phyloP scores from a whole-genome alignment of 2,888 invertebrate species.

The Sarcophaga carnaria region DNA sequence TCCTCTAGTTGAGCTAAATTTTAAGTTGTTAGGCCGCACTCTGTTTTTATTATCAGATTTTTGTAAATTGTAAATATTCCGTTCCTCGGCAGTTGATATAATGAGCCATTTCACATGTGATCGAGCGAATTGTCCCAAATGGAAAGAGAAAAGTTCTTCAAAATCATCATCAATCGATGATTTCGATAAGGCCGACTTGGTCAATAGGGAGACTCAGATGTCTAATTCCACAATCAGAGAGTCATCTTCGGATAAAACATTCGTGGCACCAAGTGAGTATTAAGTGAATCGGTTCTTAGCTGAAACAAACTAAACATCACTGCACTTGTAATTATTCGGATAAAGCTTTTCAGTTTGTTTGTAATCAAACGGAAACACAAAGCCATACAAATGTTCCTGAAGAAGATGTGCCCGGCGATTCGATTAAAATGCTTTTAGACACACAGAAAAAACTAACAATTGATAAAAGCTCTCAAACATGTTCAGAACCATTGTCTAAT shows the following conservation, averaged over 20 bases:
- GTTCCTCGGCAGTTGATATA: neutral
- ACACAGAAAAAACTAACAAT: neutral
- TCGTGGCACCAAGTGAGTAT: conserved; percentile 41
- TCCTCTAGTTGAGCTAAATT: conserved; percentile 27
- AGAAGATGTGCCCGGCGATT: neutral
- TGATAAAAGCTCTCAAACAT: conserved; percentile 15
- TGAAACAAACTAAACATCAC: neutral
- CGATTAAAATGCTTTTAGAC: neutral
- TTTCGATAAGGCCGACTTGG: neutral
- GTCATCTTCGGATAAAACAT: conserved; percentile 2
- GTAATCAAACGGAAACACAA: conserved; percentile 22
- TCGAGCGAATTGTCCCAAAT: conserved; percentile 28
- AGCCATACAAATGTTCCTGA: conserved; percentile 8
- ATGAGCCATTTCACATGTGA: conserved; percentile 26
- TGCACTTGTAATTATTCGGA: neutral
- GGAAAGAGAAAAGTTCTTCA: neutral
- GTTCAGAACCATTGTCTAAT: neutral
- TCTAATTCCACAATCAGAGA: neutral
- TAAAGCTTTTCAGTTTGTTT: conserved; percentile 12
- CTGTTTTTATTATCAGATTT: neutral
- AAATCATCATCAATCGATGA: neutral
- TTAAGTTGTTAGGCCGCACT: neutral
- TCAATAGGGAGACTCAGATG: conserved; percentile 26
- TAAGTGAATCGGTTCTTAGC: neutral
- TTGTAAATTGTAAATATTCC: conserved; percentile 1